Evolutionary conservation across 2,113 vertebrate species (phyloP).

Genomic region (Edolisoma coerulescens): DNA sequence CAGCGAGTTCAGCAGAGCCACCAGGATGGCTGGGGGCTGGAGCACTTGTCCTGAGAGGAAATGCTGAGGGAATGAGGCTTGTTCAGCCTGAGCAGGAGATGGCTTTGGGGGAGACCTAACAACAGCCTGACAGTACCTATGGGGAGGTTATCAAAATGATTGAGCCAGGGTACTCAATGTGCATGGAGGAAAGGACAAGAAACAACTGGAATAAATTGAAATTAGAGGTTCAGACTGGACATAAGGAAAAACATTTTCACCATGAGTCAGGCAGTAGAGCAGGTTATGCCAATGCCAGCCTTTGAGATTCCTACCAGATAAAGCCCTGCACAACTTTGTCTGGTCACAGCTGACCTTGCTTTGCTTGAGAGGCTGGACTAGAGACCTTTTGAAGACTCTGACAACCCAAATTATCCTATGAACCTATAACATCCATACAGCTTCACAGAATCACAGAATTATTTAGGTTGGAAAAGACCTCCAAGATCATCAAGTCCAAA

Average conservation of each 20-base stretch:
- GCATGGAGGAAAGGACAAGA: background rate
- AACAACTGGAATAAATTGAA: background rate
- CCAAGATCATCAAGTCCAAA: background rate
- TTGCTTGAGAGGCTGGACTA: background rate
- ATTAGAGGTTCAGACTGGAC: background rate
- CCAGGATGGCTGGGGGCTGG: background rate
- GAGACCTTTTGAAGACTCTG: background rate
- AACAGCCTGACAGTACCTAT: background rate
- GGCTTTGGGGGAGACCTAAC: background rate
- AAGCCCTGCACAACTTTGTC: background rate
- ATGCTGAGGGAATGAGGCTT: background rate
- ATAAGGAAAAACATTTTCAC: background rate
- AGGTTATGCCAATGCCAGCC: background rate
- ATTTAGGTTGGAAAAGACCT: background rate
- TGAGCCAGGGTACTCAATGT: background rate
- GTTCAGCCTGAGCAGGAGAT: background rate
- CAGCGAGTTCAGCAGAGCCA: background rate
- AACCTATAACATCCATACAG: background rate
- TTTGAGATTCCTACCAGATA: background rate
- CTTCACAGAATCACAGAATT: background rate
- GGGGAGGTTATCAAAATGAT: background rate
- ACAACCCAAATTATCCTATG: background rate
- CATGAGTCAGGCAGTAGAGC: background rate
- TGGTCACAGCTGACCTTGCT: background rate
- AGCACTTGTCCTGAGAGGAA: background rate